Evolutionary conservation across 2,888 invertebrate species (phyloP).

Genomic region (Pristionchus fissidentatus): DNA sequence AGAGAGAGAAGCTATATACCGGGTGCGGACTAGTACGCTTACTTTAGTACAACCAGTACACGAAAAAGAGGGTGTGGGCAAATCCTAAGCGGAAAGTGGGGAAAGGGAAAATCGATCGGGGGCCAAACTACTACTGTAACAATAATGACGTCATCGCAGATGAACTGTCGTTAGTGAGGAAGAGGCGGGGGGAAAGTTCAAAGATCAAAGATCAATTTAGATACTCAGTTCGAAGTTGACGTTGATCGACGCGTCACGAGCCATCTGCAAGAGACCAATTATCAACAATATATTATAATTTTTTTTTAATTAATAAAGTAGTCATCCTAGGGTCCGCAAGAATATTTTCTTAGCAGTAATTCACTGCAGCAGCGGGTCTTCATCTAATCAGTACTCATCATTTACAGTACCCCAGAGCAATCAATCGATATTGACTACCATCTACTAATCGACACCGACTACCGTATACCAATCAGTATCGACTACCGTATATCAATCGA

Average conservation of each 20-base stretch:
- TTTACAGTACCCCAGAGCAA: neutral
- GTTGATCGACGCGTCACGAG: conserved; percentile 85
- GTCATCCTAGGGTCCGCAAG: too few relatives aligned
- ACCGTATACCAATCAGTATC: neutral
- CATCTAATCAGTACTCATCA: neutral
- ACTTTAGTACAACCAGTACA: conserved; percentile 37
- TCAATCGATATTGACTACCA: neutral
- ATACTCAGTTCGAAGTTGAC: conserved; percentile 88
- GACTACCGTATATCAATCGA: neutral
- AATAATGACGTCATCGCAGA: conserved; percentile 21
- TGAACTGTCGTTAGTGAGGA: neutral
- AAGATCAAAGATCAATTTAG: conserved; percentile 72
- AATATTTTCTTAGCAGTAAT: too few relatives aligned
- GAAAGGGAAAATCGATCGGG: neutral
- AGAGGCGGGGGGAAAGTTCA: neutral
- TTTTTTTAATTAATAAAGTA: too few relatives aligned
- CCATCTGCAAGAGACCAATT: conserved; percentile 77
- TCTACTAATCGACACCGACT: neutral
- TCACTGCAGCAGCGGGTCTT: neutral
- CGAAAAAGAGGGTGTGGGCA: neutral
- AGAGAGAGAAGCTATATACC: neutral
- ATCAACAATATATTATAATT: conserved; percentile 75
- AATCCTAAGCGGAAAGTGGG: too few relatives aligned
- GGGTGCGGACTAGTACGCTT: conserved; percentile 18
- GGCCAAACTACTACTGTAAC: conserved; percentile 4